Percentiles rank a stretch among this genome's conserved stretches.
phyloP scores from a whole-genome alignment of 2,113 vertebrate species.

The Ibidorhyncha struthersii region DNA sequence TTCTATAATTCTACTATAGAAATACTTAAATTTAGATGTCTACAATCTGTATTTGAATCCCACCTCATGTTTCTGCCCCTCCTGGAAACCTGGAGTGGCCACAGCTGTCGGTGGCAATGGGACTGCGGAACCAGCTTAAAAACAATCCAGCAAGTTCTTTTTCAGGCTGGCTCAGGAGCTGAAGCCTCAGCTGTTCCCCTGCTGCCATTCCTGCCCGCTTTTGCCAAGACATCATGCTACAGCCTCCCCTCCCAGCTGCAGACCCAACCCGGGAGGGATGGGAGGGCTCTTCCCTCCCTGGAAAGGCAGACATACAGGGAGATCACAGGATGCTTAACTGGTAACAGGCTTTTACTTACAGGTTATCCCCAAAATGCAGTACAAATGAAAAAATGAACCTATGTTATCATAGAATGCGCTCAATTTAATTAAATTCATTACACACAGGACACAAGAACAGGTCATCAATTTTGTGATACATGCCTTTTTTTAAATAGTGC shows the following conservation, averaged over 20 bases:
- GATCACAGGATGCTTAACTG: too few relatives aligned
- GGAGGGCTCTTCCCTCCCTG: neutral
- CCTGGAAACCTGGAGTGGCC: neutral
- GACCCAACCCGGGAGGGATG: fast-evolving
- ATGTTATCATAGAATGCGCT: neutral
- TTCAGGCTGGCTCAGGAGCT: neutral
- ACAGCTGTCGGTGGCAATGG: neutral
- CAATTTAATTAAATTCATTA: neutral
- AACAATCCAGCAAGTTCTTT: fast-evolving
- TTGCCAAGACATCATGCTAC: neutral
- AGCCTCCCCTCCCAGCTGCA: too few relatives aligned
- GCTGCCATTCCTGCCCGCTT: neutral
- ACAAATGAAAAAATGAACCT: neutral
- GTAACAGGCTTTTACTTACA: neutral
- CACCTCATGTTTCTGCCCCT: neutral
- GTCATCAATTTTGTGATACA: fast-evolving
- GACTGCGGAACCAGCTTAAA: neutral
- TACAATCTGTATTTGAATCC: neutral
- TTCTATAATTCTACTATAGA: neutral
- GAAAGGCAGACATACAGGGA: neutral
- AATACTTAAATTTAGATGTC: neutral
- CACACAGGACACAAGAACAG: neutral
- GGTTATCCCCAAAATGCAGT: fast-evolving
- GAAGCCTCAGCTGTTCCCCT: neutral
- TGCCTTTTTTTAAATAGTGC: neutral